Base-by-base conservation (phyloP, 2,113 vertebrate genomes). In the Platysternon megacephalum region DNA sequence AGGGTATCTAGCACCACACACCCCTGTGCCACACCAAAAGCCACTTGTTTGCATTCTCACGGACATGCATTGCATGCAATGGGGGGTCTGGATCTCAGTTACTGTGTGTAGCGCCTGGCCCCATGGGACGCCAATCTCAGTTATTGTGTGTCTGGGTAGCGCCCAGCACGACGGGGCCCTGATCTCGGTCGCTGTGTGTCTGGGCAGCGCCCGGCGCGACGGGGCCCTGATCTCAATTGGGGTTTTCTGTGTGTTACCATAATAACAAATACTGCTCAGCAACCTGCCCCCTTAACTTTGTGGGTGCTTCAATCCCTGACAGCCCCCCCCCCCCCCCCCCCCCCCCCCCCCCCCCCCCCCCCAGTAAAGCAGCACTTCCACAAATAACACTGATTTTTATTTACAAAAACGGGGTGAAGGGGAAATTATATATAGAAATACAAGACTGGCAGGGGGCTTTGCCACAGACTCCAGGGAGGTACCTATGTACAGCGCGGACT, bases 141-240 rank as follows among this genome's bases (percentile, higher is more conserved):
- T 32, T 5, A 29, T 12, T 58, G 28, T 49, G 48, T 14, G 51
- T 19, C 51, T 52, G 51, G 5, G 51, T 6, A 52, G 51, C 8
- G 6, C 61, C 65, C 2, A 0, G 65, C 16, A 1, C 17, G 4
- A 68, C 8, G 8, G 17, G 55, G 26, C 26, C 11, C 55, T 5
- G 26, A 28, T 8, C 35, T 68, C 35, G 7, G 61, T n/a, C 35
- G 10, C 61, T 10, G 32, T 10, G 32, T n/a, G 35, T n/a, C 55
- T 28, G 55, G 55, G 26, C 55, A 19, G 61, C 35, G 3, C 35
- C 61, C 4, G 8, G 61, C 16, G 1, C 8, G 14, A 68, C 35
- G 7, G 14, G 17, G 35, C 65, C 17, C 35, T 2, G 16, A 68
- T 68, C 65, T 21, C 65, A 3, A 19, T 3, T 39, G n/a, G 65